Conservation (phyloP, 2,113 vertebrate genomes). For the Sylvia atricapilla region DNA sequence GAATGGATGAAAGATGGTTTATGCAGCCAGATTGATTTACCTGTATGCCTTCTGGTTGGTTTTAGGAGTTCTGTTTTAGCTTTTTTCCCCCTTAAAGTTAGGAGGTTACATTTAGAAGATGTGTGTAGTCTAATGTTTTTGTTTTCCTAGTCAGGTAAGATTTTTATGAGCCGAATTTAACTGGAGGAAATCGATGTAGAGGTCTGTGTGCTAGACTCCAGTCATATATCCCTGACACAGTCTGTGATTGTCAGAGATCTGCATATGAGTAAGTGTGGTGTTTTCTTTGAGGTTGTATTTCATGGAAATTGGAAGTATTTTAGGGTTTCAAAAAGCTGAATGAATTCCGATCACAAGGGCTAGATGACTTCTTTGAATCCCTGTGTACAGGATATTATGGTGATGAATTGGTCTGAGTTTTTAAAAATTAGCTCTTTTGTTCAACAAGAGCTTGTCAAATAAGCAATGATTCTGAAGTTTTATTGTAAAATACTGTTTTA, state of each 20-base stretch:
- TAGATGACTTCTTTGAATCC: background rate
- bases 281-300: background rate
- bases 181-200: background rate
- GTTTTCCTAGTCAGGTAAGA: background rate
- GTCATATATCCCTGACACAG: background rate
- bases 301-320: background rate
- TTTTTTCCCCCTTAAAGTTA: background rate
- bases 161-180: background rate
- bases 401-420: background rate
- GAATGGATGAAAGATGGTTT: background rate
- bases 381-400: background rate
- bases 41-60: background rate
- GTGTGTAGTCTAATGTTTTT: background rate
- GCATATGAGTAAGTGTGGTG: background rate
- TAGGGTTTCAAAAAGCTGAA: background rate
- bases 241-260: background rate
- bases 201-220: background rate
- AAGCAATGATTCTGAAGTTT: background rate
- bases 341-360: background rate
- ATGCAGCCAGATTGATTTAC: background rate
- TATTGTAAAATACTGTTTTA: background rate
- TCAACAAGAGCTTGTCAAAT: background rate
- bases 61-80: background rate
- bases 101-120: background rate
- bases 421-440: background rate